These are phyloP conservation scores for Philereme vetulata DNA, from an alignment of 2,888 invertebrate genomes.

Conservation along the genomic window DNA sequence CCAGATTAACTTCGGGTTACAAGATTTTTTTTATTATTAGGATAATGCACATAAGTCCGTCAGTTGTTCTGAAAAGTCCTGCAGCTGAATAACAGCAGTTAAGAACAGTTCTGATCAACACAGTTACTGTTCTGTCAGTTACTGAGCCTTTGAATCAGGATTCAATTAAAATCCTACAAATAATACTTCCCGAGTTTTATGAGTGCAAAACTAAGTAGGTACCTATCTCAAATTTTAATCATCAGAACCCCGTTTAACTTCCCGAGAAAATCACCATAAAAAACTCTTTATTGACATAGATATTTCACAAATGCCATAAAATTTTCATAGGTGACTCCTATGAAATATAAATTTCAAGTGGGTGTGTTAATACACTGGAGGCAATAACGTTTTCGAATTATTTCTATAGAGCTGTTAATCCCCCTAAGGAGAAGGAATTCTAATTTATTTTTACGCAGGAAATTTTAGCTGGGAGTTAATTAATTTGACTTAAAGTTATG, in stretches of 20 bases:
- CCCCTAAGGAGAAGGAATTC: conserved; percentile 23
- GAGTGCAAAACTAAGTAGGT: background rate
- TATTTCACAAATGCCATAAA: conserved; percentile 61
- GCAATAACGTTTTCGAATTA: conserved; percentile 44
- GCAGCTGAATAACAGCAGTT: no score
- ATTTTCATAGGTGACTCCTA: conserved; percentile 63
- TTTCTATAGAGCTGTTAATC: conserved; percentile 32
- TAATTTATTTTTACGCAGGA: conserved; percentile 31
- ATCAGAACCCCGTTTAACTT: conserved; percentile 8
- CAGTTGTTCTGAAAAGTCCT: no score
- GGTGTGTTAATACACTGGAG: conserved; percentile 60
- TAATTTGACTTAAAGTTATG: conserved; percentile 22
- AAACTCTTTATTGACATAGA: conserved; percentile 55
- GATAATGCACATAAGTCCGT: no score
- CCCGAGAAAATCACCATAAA: conserved; percentile 38
- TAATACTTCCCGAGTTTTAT: no score
- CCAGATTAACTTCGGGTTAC: no score
- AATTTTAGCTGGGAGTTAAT: conserved; percentile 16
- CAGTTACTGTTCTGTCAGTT: no score
- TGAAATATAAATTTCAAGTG: conserved; percentile 60
- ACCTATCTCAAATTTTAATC: conserved; percentile 9
- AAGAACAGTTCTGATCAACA: no score
- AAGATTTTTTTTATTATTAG: no score
- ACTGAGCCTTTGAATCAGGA: no score
- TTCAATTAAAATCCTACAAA: no score